Evolutionary conservation across 2,888 invertebrate genomes (phyloP), one percentile per base, ranked within the genome.

Genomic region (Troides helena): DNA sequence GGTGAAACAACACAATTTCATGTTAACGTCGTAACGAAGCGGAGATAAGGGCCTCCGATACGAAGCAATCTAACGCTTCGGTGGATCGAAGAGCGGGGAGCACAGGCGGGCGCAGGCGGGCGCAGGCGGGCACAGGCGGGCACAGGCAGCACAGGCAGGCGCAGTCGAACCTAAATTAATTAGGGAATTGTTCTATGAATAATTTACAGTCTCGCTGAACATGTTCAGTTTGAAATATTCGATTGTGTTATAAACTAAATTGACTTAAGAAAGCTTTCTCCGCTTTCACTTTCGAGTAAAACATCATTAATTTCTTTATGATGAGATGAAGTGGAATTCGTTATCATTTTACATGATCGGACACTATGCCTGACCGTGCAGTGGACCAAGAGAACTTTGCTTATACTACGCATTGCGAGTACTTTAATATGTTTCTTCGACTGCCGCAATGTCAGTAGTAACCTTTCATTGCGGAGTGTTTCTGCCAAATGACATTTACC

Each of bases 51-150:
- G 68, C 69, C 71, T 62, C 68, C 65, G 69, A 76, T 60, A 39
- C 36, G 36, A 65, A 65, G 74, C 74, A 77, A 78, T 79, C 77
- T 75, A 71, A 72, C 74, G 79, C 75, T 77, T 78, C 79, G 76
- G 68, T 74, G 77, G 68, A 62, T 74, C 74, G 74, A 71, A 73
- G 71, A 69, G 70, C 72, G 68, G 68, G 68, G 72, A 73, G 69
- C 66, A 72, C 71, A 74, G 72, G 71, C 70, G 73, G 72, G 71
- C 72, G 14, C 46, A 46, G 46, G 14, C 46, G 43, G 43, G 39
- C 5, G 8, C 39, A 39, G 39, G 39, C 39, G 8, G 39, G 43
- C 43, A 43, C 43, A 43, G 43, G 43, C 43, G 3, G 46, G 46
- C 12, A 46, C 12, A 46, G 14, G 14, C 46, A 46, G 46, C 12